Base-by-base conservation (phyloP, 2,797 vertebrate species). In the Bovichtus diacanthus region DNA sequence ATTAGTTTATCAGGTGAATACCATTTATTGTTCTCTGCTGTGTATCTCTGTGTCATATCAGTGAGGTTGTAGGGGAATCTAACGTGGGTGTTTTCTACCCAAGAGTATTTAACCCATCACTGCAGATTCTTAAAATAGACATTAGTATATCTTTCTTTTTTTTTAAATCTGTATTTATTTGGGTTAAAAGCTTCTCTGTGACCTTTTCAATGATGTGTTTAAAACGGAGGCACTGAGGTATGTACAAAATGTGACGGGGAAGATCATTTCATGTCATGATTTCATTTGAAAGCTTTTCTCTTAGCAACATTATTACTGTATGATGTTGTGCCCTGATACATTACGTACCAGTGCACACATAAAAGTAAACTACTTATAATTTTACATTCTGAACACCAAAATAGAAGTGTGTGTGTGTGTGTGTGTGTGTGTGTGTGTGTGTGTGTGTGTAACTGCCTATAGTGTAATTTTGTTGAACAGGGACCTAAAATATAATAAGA, bases 11-110 rank as follows among this genome's bases (percentile, higher is more conserved):
- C 56, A 59, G 72, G 75, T 74, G 61, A 78, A 70, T 59, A 39
- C 58, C 69, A 62, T 54, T 50, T 64, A 83, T 90, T 92, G 88
- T 88, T 88, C 54, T 55, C 36, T 59, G 34, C 49, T 50, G 54
- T 63, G 56, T 70, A 80, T 82, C 43, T 74, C 44, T 39, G 41
- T 60, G 31, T 66, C 74, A 60, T 39, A 80, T 68, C 38, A 39
- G 23, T 41, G 55, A 58, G 31, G 53, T 61, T 65, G 36, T 19
- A 38, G 38, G 38, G 25, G 34, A 69, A 38, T 74, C 41, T 38
- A 67, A 36, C 56, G 18, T 38, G 44, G 56, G 38, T 50, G 21
- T 49, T n/a, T 13, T 5, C 5, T 31, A 50, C 51, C 0, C 74
- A 9, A 58, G 5, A 50, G 16, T 11, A 38, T 12, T 25, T 12